phyloP scores from a whole-genome alignment of 2,888 invertebrate genomes.

The Baronia brevicornis region DNA sequence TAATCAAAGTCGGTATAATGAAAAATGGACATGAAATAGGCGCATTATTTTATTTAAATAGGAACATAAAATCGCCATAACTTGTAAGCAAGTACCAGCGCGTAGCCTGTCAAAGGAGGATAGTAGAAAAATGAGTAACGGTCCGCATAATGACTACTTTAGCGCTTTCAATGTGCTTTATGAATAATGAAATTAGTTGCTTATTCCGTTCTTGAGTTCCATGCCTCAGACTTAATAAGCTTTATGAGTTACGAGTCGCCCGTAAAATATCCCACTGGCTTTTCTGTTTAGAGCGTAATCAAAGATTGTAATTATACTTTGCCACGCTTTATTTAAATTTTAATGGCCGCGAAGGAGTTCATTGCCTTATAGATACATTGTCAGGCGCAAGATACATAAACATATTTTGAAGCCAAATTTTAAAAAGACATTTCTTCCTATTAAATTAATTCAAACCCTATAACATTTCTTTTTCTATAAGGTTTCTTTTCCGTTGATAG shows the following conservation, averaged over 20 bases:
- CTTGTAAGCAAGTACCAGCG: conserved; percentile 62
- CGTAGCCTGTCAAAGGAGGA: conserved; percentile 61
- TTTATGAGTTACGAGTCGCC: conserved; percentile 51
- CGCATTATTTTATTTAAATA: conserved; percentile 65
- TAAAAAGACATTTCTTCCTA: no score
- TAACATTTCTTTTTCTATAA: no score
- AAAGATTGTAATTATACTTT: conserved; percentile 30
- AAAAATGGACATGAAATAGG: conserved; percentile 65
- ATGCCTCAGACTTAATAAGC: conserved; percentile 60
- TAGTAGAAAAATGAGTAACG: conserved; percentile 68
- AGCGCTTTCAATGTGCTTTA: conserved; percentile 73
- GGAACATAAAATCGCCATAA: conserved; percentile 64
- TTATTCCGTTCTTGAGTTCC: conserved; percentile 67
- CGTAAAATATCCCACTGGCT: conserved; percentile 40
- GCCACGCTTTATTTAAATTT: conserved; percentile 13
- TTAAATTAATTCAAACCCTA: no score
- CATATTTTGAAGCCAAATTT: no score
- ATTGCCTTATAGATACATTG: no score
- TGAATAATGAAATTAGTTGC: conserved; percentile 75
- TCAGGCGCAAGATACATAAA: no score
- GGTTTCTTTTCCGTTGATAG: no score
- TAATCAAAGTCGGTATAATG: conserved; percentile 69
- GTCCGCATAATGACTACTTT: conserved; percentile 68
- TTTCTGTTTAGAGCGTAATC: conserved; percentile 36
- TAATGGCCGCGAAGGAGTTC: conserved; percentile 10